Conservation (phyloP, 2,113 vertebrate species). For the Stomatorhinus ivindoensis region DNA sequence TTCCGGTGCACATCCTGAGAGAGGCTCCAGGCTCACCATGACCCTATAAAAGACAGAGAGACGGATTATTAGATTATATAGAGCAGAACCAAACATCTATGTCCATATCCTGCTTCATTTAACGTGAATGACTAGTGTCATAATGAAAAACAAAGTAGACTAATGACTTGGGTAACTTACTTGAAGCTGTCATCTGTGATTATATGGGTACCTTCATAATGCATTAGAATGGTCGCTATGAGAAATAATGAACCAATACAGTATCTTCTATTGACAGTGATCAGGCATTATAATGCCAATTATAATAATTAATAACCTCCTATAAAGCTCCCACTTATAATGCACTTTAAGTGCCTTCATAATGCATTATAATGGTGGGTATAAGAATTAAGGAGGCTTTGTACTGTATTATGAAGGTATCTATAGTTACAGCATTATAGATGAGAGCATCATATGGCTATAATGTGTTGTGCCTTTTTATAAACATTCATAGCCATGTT, state of each 20-base stretch:
- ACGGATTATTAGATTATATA: background rate
- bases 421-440: background rate
- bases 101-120: background rate
- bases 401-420: background rate
- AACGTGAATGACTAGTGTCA: background rate
- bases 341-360: background rate
- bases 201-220: background rate
- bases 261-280: background rate
- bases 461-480: background rate
- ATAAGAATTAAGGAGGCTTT: background rate
- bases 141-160: background rate
- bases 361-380: background rate
- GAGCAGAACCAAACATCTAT: background rate
- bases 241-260: background rate
- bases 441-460: background rate
- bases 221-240: background rate
- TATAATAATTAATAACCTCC: background rate
- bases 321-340: background rate
- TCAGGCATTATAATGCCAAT: background rate
- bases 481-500: background rate
- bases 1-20: background rate
- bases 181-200: background rate
- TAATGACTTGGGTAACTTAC: background rate
- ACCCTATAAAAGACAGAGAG: background rate
- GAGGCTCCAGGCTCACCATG: background rate